Percentiles rank a stretch among this genome's conserved stretches.
phyloP scores from a whole-genome alignment of 1,140 invertebrate genomes.

The Camponotus pennsylvanicus region DNA sequence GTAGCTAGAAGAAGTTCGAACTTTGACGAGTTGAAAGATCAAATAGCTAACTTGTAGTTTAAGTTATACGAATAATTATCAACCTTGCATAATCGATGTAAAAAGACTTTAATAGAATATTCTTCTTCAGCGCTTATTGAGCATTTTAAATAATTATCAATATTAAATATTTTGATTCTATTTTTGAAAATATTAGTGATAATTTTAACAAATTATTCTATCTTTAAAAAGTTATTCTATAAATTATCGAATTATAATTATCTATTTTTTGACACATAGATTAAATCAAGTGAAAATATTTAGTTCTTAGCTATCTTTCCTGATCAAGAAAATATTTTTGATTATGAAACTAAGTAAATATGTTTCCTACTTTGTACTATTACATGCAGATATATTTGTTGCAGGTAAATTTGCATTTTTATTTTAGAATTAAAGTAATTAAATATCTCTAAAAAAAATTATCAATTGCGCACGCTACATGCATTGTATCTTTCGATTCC shows the following conservation, averaged over 20 bases:
- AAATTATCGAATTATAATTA: background rate
- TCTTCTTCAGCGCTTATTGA: background rate
- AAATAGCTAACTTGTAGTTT: slow-evolving; percentile 23
- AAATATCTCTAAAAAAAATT: background rate
- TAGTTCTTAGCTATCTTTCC: background rate
- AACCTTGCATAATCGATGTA: background rate
- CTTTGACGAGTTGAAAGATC: slow-evolving; percentile 13
- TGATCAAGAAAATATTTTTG: background rate
- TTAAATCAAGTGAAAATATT: background rate
- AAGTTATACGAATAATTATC: background rate
- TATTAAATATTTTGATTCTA: background rate
- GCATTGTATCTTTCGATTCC: slow-evolving; percentile 47
- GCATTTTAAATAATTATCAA: background rate
- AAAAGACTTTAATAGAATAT: background rate
- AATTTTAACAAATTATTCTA: background rate
- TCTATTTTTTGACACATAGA: background rate
- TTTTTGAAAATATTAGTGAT: background rate
- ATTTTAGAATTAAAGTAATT: background rate
- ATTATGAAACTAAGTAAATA: background rate
- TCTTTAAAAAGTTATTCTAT: background rate
- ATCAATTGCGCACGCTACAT: background rate
- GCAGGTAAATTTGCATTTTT: background rate
- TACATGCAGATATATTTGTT: background rate
- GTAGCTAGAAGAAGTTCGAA: slow-evolving; percentile 44
- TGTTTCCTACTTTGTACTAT: background rate